Percentiles rank a stretch among this genome's conserved stretches.
Evolutionary conservation across 2,888 invertebrate species (phyloP).

Genomic region (Linnaemya tessellans): DNA sequence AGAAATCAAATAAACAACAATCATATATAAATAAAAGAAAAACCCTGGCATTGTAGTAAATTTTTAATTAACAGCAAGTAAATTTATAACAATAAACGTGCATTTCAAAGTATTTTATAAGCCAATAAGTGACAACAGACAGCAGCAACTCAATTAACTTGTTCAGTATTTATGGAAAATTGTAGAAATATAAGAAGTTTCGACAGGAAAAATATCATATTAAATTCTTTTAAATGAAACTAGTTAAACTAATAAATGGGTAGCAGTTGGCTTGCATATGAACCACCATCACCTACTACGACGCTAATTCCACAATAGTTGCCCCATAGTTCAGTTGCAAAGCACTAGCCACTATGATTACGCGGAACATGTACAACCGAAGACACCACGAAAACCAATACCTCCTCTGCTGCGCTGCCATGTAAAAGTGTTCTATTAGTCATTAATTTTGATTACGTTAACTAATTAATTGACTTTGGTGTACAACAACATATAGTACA

Average conservation of each 20-base stretch:
- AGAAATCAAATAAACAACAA: too few relatives aligned
- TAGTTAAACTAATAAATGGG: slow-evolving; percentile 21
- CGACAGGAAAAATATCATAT: background rate
- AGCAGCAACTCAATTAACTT: slow-evolving; percentile 64
- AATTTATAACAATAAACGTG: background rate
- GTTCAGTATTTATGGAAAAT: slow-evolving; percentile 58
- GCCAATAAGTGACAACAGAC: slow-evolving; percentile 30
- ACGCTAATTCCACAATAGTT: slow-evolving; percentile 1
- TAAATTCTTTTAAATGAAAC: slow-evolving; percentile 26
- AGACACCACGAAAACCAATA: slow-evolving; percentile 46
- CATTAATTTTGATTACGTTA: slow-evolving; percentile 75
- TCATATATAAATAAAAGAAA: too few relatives aligned
- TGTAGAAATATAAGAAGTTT: background rate
- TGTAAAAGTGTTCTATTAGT: slow-evolving; percentile 72
- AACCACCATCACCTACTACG: slow-evolving; percentile 14
- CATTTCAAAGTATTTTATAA: background rate
- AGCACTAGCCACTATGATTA: slow-evolving; percentile 9
- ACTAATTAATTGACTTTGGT: slow-evolving; percentile 74
- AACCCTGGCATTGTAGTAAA: background rate
- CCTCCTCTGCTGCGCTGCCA: slow-evolving; percentile 41
- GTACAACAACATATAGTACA: slow-evolving; percentile 38
- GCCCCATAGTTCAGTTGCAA: background rate
- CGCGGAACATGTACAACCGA: background rate
- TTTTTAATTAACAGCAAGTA: background rate
- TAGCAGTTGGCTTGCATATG: slow-evolving; percentile 5